phyloP scores from a whole-genome alignment of 2,888 invertebrate species.

The Charanyca ferruginea region DNA sequence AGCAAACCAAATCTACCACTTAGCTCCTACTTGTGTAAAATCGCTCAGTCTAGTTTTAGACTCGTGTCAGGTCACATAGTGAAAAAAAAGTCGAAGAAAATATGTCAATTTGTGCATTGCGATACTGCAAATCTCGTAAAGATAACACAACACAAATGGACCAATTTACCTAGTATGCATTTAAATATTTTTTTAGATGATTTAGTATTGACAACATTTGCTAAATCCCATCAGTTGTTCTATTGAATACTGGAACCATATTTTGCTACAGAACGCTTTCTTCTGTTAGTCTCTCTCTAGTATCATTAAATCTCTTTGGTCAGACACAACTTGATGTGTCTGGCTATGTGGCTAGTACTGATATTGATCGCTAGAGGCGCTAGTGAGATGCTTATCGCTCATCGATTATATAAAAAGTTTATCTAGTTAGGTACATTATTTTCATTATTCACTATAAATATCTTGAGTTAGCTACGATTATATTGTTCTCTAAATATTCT shows the following conservation, averaged over 20 bases:
- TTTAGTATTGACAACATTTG: no score
- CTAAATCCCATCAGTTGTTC: no score
- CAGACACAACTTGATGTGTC: background rate
- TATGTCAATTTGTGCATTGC: no score
- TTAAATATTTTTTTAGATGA: no score
- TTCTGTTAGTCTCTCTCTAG: background rate
- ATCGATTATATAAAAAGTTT: slow-evolving; percentile 5
- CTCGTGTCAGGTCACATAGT: background rate
- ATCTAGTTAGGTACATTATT: slow-evolving; percentile 7
- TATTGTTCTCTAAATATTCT: slow-evolving; percentile 12
- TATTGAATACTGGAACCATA: background rate
- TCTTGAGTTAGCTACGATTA: background rate
- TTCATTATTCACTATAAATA: background rate
- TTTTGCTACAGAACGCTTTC: background rate
- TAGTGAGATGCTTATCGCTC: background rate
- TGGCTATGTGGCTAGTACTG: background rate
- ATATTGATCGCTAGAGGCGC: background rate
- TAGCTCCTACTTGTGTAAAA: background rate
- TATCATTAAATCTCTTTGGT: background rate
- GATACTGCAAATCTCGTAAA: no score
- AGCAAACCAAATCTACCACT: background rate
- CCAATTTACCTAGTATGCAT: no score
- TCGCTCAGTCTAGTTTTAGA: background rate
- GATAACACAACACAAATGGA: no score
- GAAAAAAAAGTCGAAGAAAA: no score